phyloP scores from a whole-genome alignment of 2,797 vertebrate genomes.

The Cygnus olor region DNA sequence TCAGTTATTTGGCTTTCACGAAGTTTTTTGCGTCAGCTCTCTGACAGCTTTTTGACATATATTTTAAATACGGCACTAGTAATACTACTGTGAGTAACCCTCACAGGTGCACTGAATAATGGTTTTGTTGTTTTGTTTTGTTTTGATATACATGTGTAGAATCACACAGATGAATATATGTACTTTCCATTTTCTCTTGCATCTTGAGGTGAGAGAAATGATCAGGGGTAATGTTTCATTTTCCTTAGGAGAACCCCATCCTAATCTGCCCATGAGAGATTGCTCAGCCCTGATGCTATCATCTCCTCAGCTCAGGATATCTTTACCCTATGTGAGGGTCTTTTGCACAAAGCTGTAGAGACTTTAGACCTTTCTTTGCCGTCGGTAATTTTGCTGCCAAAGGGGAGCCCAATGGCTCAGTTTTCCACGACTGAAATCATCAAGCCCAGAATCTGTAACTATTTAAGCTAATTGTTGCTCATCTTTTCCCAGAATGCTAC shows the following conservation, averaged over 20 bases:
- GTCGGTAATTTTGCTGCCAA: background rate
- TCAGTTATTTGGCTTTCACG: background rate
- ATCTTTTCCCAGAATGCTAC: background rate
- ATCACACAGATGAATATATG: accelerated
- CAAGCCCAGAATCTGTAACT: background rate
- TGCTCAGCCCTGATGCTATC: background rate
- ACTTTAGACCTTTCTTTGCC: background rate
- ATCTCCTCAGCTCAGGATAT: background rate
- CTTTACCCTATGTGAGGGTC: accelerated
- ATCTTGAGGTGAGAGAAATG: background rate
- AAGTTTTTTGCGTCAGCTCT: background rate
- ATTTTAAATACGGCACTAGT: background rate
- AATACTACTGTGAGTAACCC: background rate
- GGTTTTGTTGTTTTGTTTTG: background rate
- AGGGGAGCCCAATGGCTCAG: accelerated
- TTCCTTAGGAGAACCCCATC: background rate
- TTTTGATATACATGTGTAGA: background rate
- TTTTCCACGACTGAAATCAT: background rate
- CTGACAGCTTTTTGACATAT: background rate
- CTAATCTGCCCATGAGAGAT: background rate
- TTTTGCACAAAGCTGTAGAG: background rate
- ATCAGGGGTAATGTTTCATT: accelerated
- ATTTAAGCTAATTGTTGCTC: background rate
- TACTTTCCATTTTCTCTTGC: accelerated
- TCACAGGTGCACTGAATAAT: background rate